phyloP scores from a whole-genome alignment of 2,888 invertebrate genomes.

The Euzetes globulus region DNA sequence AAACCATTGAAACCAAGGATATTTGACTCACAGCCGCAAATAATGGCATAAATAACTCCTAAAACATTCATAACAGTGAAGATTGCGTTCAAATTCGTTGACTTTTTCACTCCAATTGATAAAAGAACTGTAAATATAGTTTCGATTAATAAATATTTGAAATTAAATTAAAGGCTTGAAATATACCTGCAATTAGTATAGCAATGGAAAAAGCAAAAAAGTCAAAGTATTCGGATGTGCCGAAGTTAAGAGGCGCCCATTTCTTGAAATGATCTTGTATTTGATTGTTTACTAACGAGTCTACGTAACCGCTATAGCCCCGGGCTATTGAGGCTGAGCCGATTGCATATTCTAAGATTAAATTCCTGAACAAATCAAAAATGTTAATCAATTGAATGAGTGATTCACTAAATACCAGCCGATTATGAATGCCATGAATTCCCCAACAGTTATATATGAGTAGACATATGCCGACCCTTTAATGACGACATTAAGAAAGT shows the following conservation, averaged over 20 bases:
- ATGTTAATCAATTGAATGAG: neutral
- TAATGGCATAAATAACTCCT: conserved; percentile 70
- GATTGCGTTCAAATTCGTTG: conserved; percentile 78
- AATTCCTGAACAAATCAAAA: neutral
- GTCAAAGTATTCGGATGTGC: conserved; percentile 39
- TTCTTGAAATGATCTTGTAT: conserved; percentile 38
- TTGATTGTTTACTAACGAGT: conserved; percentile 38
- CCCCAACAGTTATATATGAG: conserved; percentile 53
- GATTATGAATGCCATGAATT: conserved; percentile 80
- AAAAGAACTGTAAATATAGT: conserved; percentile 42
- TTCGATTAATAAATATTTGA: too few species aligned
- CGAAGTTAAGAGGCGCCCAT: conserved; percentile 20
- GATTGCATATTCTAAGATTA: conserved; percentile 45
- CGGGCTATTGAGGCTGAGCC: conserved; percentile 43
- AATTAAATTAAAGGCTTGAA: conserved; percentile 68
- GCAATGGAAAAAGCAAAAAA: conserved; percentile 39
- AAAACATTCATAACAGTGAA: conserved; percentile 78
- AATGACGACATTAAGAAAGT: conserved; percentile 61
- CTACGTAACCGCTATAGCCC: conserved; percentile 41
- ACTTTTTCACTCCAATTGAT: conserved; percentile 79
- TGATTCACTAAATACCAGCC: conserved; percentile 77
- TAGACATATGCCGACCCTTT: conserved; percentile 53
- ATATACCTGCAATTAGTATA: conserved; percentile 38
- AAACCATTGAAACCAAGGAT: too few species aligned
- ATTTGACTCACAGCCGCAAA: conserved; percentile 59